Evolutionary conservation across 2,888 invertebrate genomes (phyloP).

Genomic region (Nebria brevicollis): DNA sequence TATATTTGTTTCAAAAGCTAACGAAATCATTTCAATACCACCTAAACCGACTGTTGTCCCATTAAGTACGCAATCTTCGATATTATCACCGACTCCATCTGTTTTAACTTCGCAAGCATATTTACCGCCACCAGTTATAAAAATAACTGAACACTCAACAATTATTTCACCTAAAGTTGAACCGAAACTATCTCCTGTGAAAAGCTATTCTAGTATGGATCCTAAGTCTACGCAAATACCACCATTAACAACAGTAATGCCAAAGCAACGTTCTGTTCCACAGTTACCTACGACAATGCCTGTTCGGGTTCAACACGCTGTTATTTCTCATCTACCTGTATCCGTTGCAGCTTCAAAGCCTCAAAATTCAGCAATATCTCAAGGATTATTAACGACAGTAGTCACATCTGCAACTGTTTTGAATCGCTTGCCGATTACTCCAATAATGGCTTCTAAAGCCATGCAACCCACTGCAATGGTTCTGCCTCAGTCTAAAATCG

Average conservation of each 20-base stretch:
- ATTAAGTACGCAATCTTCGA: constrained; percentile 6
- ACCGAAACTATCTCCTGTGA: constrained; percentile 42
- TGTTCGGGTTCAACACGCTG: constrained; percentile 37
- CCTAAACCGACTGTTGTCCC: constrained; percentile 6
- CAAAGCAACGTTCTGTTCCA: constrained; percentile 31
- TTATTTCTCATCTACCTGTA: constrained; percentile 37
- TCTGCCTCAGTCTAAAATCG: constrained; percentile 60
- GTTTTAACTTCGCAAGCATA: constrained; percentile 46
- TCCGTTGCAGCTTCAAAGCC: constrained; percentile 25
- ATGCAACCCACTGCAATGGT: constrained; percentile 64
- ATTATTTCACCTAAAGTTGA: constrained; percentile 52
- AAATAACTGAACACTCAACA: constrained; percentile 52
- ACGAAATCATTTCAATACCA: not conserved
- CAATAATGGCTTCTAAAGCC: constrained; percentile 70
- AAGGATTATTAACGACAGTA: constrained; percentile 36
- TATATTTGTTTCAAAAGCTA: not conserved
- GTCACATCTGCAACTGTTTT: constrained; percentile 61
- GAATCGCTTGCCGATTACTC: constrained; percentile 69
- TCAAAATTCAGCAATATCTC: constrained; percentile 41
- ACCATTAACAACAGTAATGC: constrained; percentile 33
- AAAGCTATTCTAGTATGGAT: constrained; percentile 25
- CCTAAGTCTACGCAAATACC: constrained; percentile 47
- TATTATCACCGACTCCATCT: constrained; percentile 39
- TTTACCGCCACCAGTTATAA: constrained; percentile 52
- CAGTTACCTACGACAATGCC: constrained; percentile 31